Conservation (phyloP, 1,140 invertebrate genomes). For the Philopotamus ludificatus region DNA sequence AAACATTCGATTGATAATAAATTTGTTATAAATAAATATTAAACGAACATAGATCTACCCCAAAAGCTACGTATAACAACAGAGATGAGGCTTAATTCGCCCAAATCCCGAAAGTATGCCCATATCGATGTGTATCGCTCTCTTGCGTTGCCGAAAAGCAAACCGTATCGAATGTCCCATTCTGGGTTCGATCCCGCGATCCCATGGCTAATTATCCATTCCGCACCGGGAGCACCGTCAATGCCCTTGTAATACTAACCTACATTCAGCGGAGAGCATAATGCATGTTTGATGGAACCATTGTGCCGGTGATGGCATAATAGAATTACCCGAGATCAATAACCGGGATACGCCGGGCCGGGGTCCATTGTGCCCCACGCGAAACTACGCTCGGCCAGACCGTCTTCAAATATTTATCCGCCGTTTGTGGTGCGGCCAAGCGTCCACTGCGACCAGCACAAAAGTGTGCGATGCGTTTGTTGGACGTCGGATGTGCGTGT, state of each 20-base stretch:
- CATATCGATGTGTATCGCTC: too few species aligned
- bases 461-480: conserved; percentile 7
- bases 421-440: background rate
- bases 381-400: conserved; percentile 30
- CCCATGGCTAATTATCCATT: conserved; percentile 36
- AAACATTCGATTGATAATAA: too few species aligned
- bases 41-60: too few species aligned
- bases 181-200: conserved; percentile 20
- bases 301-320: conserved; percentile 34
- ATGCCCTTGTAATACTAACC: conserved; percentile 34
- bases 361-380: conserved; percentile 22
- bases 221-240: conserved; percentile 8
- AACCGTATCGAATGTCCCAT: conserved; percentile 37
- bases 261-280: conserved; percentile 18
- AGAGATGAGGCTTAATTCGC: conserved; percentile 5
- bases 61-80: too few species aligned
- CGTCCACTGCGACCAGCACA: background rate
- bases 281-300: conserved; percentile 26
- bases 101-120: background rate
- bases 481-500: too few species aligned
- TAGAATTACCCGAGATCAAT: conserved; percentile 37
- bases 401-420: conserved; percentile 2
- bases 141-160: conserved; percentile 14
- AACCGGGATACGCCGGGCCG: conserved; percentile 34
- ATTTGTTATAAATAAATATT: too few species aligned